Conservation (phyloP, 2,888 invertebrate species). For the Drosophila tanythrix region DNA sequence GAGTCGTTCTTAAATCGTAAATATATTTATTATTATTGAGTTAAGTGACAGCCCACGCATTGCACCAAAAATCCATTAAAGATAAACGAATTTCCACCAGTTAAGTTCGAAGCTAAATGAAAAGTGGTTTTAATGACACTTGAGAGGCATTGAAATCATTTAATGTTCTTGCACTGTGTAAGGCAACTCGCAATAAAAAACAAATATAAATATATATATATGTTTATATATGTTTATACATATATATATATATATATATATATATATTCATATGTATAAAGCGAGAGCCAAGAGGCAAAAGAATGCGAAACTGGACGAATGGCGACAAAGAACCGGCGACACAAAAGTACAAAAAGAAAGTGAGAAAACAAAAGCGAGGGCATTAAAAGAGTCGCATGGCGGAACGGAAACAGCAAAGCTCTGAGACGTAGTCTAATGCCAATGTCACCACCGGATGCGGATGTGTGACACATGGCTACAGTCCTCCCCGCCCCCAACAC, state of each 20-base stretch:
- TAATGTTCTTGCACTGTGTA: constrained; percentile 27
- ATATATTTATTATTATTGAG: background rate
- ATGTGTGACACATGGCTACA: constrained; percentile 69
- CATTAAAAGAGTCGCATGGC: constrained; percentile 58
- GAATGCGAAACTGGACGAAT: constrained; percentile 14
- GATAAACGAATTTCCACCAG: background rate
- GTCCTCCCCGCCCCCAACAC: background rate
- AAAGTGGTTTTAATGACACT: constrained; percentile 55
- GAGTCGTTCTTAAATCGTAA: background rate
- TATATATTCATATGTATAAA: constrained; percentile 1
- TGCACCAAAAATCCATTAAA: background rate
- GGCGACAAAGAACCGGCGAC: constrained; percentile 29
- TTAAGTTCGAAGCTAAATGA: constrained; percentile 3
- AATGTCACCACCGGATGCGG: constrained; percentile 73
- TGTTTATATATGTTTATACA: background rate
- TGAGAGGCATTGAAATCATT: constrained; percentile 40
- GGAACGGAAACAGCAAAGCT: constrained; percentile 69
- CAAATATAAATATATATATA: background rate
- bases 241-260: background rate
- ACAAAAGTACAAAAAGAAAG: constrained; percentile 23
- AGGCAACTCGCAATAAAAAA: constrained; percentile 19
- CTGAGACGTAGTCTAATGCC: constrained; percentile 60
- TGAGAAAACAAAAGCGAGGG: constrained; percentile 45
- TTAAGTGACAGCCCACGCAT: background rate
- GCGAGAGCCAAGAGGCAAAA: constrained; percentile 7